These are phyloP conservation scores for Rhinogobius similis DNA, from an alignment of 2,113 vertebrate species.

Conservation along the genomic window DNA sequence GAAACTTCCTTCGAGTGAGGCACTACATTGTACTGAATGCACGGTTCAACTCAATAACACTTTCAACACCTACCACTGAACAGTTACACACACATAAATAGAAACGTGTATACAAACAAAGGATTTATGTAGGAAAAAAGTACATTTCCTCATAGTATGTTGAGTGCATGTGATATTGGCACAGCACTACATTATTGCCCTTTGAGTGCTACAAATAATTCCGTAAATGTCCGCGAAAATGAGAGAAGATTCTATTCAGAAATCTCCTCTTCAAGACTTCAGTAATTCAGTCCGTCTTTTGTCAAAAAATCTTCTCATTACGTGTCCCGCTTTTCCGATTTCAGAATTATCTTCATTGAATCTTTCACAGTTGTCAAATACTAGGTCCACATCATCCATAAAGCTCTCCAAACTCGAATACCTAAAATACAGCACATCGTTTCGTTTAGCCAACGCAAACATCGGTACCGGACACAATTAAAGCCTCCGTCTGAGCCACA, in stretches of 20 bases:
- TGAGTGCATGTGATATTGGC: slow-evolving; percentile 83
- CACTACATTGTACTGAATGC: slow-evolving; percentile 94
- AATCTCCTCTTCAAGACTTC: slow-evolving; percentile 63
- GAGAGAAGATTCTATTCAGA: slow-evolving; percentile 21
- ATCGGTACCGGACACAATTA: background rate
- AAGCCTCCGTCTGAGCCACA: slow-evolving; percentile 55
- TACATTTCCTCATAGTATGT: slow-evolving; percentile 34
- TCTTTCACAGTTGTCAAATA: slow-evolving; percentile 98
- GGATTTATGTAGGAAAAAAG: too few species aligned
- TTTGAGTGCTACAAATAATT: slow-evolving; percentile 42
- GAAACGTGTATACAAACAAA: too few species aligned
- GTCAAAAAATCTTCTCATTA: slow-evolving; percentile 95
- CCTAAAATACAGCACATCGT: slow-evolving; percentile 65
- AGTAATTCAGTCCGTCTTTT: slow-evolving; percentile 93
- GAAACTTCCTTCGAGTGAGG: slow-evolving; percentile 89
- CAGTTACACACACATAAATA: slow-evolving; percentile 34
- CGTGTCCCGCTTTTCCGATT: slow-evolving; percentile 93
- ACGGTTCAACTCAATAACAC: slow-evolving; percentile 89
- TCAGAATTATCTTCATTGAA: slow-evolving; percentile 98
- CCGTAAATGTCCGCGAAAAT: background rate
- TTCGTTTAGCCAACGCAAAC: too few species aligned
- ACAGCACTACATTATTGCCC: slow-evolving; percentile 92
- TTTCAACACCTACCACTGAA: too few species aligned
- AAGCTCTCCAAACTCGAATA: slow-evolving; percentile 88
- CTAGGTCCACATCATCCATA: slow-evolving; percentile 91